Evolutionary conservation across 2,888 invertebrate genomes (phyloP), one percentile per base, ranked within the genome.

Genomic region (Leptinotarsa juncta): DNA sequence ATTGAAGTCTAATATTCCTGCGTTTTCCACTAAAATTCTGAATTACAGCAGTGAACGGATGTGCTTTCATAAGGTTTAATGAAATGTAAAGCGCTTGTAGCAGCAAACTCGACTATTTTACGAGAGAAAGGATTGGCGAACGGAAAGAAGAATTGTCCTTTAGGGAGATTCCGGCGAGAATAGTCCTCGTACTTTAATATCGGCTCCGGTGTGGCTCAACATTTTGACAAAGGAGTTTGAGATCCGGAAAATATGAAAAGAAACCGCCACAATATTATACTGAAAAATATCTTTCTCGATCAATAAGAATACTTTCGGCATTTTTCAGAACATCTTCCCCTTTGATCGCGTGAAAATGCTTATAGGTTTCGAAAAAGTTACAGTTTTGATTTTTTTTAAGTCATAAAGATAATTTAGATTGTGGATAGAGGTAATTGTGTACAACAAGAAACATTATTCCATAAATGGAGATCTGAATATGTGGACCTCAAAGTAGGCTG

Each of bases 51-150:
- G 62, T 15, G 57, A 57, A 23, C 57, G 62, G n/a, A 62, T 60
- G 65, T 67, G 48, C 49, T 55, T 53, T 55, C 65, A 70, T 67
- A 74, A 72, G 75, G 76, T 75, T 78, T 84, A 85, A 85, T 85
- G 85, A 85, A 85, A 85, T 84, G 84, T 85, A 84, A 85, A 85
- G 84, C 82, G 84, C 82, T 84, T 83, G 83, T 81, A 78, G 67
- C 62, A 70, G 83, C 82, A 81, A 82, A 82, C 82, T 49, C 67
- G 73, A 83, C 83, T 83, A 83, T 84, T 85, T 85, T 84, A 85
- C 82, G 82, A 81, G 83, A 80, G 79, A 81, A 84, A 84, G 83
- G 83, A 84, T 84, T 84, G 82, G 83, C 82, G 83, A 79, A 84
- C 83, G 81, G 82, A 80, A 75, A 81, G 62, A 62, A 62, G 81